Conservation (phyloP, 2,888 invertebrate species). For the Merodon equestris region DNA sequence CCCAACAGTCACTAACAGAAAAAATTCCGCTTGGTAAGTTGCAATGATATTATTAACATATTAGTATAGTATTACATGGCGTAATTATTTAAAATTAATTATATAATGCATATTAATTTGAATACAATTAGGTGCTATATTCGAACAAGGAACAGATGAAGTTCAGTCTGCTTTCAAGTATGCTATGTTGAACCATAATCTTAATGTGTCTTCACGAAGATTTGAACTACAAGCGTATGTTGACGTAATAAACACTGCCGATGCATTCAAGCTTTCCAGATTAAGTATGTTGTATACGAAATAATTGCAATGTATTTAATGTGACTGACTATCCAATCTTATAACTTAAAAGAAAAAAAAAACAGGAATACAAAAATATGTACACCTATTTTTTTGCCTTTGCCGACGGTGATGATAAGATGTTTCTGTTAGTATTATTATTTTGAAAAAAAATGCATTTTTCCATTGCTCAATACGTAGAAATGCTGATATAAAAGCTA, state of each 20-base stretch:
- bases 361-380: too few species aligned
- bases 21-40: slow-evolving; percentile 79
- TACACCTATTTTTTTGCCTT: too few species aligned
- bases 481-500: too few species aligned
- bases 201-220: slow-evolving; percentile 87
- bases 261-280: slow-evolving; percentile 94
- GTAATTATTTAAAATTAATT: slow-evolving; percentile 35
- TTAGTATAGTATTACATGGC: not conserved
- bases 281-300: slow-evolving; percentile 84
- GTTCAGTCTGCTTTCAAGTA: slow-evolving; percentile 95
- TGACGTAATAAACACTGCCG: slow-evolving; percentile 94
- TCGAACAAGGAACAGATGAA: slow-evolving; percentile 94
- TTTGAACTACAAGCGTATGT: slow-evolving; percentile 93
- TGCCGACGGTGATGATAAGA: too few species aligned
- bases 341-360: too few species aligned
- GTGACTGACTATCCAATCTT: too few species aligned
- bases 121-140: slow-evolving; percentile 87
- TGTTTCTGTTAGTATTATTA: too few species aligned
- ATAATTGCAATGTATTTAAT: too few species aligned
- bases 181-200: slow-evolving; percentile 91
- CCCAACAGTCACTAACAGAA: slow-evolving; percentile 78
- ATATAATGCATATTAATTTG: too few species aligned
- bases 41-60: slow-evolving; percentile 5
- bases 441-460: too few species aligned
- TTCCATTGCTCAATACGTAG: too few species aligned